These are phyloP conservation scores for Boleophthalmus pectinirostris DNA, from an alignment of 2,113 vertebrate species.

Conservation along the genomic window DNA sequence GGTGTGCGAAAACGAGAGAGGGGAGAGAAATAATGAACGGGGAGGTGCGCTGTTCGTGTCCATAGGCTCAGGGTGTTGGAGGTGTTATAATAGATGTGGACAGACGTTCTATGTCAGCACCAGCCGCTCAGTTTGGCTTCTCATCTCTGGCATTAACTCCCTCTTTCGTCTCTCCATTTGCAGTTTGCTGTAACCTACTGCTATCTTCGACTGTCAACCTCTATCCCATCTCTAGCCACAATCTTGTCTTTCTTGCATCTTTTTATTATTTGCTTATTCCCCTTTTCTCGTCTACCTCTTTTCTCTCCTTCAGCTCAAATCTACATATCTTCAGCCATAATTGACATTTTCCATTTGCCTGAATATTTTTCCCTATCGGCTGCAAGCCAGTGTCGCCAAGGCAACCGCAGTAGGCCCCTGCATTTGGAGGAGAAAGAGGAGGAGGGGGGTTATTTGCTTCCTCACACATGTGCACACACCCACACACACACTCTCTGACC, in stretches of 20 bases:
- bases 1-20: conserved; percentile 21
- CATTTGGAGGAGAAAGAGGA: conserved; percentile 61
- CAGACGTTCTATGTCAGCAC: conserved; percentile 62
- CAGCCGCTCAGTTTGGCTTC: conserved; percentile 52
- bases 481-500: conserved; percentile 50
- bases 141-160: conserved; percentile 62
- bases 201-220: conserved; percentile 37
- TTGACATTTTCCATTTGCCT: conserved; percentile 90
- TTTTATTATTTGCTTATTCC: conserved; percentile 26
- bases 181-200: conserved; percentile 41
- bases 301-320: conserved; percentile 53
- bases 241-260: conserved; percentile 15
- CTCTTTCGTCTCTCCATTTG: neutral
- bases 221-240: conserved; percentile 11
- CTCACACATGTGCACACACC: conserved; percentile 20
- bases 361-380: conserved; percentile 74
- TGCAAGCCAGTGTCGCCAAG: conserved; percentile 83
- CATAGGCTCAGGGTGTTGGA: conserved; percentile 48
- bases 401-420: conserved; percentile 78
- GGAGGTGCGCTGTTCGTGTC: conserved; percentile 26
- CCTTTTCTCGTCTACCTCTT: conserved; percentile 5
- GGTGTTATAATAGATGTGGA: conserved; percentile 58
- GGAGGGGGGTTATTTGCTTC: conserved; percentile 62
- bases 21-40: conserved; percentile 55
- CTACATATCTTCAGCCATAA: conserved; percentile 83